These are phyloP conservation scores for Nemapogon koenigi DNA, from an alignment of 2,888 invertebrate genomes.

Conservation along the genomic window DNA sequence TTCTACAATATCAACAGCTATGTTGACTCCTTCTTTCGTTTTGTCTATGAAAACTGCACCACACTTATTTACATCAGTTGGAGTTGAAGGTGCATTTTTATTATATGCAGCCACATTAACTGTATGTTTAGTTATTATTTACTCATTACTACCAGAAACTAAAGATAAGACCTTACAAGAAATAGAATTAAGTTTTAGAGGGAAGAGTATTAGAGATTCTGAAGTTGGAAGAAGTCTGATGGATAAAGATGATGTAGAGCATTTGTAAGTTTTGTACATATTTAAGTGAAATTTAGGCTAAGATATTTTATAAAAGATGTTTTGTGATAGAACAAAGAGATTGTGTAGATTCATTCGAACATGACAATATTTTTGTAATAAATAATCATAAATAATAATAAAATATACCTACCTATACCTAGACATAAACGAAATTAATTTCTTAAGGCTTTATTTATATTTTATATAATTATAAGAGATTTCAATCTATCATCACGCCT, in stretches of 20 bases:
- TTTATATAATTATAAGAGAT: too few relatives aligned
- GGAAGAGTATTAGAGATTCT: constrained; percentile 27
- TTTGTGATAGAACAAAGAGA: too few relatives aligned
- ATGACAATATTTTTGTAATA: too few relatives aligned
- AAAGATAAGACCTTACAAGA: constrained; percentile 53
- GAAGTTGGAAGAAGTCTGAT: constrained; percentile 49
- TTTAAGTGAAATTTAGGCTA: too few relatives aligned
- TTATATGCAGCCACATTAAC: constrained; percentile 44
- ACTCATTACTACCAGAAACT: constrained; percentile 45
- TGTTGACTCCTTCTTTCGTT: constrained; percentile 48
- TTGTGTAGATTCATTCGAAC: too few relatives aligned
- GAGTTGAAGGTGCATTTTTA: constrained; percentile 50
- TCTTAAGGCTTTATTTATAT: too few relatives aligned
- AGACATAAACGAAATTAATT: too few relatives aligned
- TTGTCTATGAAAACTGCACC: constrained; percentile 59
- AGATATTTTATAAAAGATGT: too few relatives aligned
- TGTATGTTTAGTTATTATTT: constrained; percentile 40
- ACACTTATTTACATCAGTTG: constrained; percentile 46
- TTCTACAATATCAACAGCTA: constrained; percentile 49
- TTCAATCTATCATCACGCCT: too few relatives aligned
- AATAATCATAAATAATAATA: too few relatives aligned
- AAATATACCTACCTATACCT: too few relatives aligned
- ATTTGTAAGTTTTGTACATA: too few relatives aligned
- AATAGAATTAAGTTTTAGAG: constrained; percentile 53
- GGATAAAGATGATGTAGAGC: constrained; percentile 22